Base-by-base conservation (phyloP, 2,113 vertebrate species). In the Australoheros scitulus region DNA sequence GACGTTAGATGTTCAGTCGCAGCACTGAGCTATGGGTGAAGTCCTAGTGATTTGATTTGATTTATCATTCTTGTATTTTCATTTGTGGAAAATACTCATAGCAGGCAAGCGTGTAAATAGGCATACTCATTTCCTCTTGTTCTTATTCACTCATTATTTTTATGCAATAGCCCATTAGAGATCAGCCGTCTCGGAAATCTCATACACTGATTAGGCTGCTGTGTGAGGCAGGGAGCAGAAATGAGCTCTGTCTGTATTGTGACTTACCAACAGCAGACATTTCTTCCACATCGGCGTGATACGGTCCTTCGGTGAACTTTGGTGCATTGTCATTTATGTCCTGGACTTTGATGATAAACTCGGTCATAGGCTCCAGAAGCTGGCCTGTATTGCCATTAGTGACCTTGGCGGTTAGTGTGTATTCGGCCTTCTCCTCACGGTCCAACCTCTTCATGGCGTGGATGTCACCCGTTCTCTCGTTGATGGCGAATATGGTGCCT, bases 281-380 rank as follows among this genome's bases (percentile, higher is more conserved):
- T 92, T 99, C 98, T 7, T 97, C 97, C 78, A 99, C 97, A 0
- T 96, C 97, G 9, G 97, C 98, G 4, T 97, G 96, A 93, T 99
- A 99, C 0, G 98, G 98, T 13, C 97, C 98, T 57, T 97, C 96
- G 0, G 96, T 94, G 93, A 99, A 99, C 91, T 99, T 97, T 0
- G 98, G 98, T 1, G 98, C 95, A 22, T 99, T 99, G 96, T 99
- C 98, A n/a, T 99, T 99, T 95, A 99, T 99, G 94, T 99, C 98
- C 94, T 99, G 98, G 70, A 99, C 98, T 95, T 99, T 99, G 85
- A 99, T 99, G 93, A 99, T 99, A 95, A 99, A 99, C 92, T 99
- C 97, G 3, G 98, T 99, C 50, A 98, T 97, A 10, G 98, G 97
- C 88, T 99, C 98, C 85, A 99, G 91, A 76, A 98, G 97, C 84